A percentile compares a stretch with the other conserved stretches of the same genome.
phyloP scores from a whole-genome alignment of 92 coral and sea anemone genomes.

The Porites divaricata region DNA sequence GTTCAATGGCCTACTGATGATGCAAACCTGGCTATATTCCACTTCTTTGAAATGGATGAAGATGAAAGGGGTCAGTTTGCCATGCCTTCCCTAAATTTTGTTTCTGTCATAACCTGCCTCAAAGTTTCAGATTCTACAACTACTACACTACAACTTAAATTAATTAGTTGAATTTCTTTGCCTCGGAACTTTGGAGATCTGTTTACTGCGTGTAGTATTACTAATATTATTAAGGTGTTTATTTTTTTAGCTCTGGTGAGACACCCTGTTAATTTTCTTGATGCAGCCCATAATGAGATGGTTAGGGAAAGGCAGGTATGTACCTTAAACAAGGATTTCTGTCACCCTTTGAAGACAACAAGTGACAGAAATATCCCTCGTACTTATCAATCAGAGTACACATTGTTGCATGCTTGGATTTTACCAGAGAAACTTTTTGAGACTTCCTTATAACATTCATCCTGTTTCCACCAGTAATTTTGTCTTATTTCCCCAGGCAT shows the following conservation, averaged over 20 bases:
- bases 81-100: no score
- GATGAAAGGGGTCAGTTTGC: constrained; percentile 88
- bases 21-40: constrained; percentile 79
- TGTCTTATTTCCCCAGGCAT: background rate
- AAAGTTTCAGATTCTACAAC: background rate
- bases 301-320: constrained; percentile 94
- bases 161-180: background rate
- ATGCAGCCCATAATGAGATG: constrained; percentile 96
- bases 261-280: constrained; percentile 93
- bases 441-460: background rate
- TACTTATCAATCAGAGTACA: no score
- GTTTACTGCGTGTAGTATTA: background rate
- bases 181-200: background rate
- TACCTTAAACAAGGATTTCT: background rate
- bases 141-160: no score
- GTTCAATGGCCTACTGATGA: constrained; percentile 87
- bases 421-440: background rate
- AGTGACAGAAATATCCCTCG: no score
- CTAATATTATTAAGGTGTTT: background rate
- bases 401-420: no score
- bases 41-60: constrained; percentile 96
- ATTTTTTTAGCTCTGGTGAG: constrained; percentile 73
- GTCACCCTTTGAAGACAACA: background rate
- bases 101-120: background rate
- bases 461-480: no score